Base-by-base conservation (phyloP, 1,140 invertebrate genomes). In the Drusus annulatus region DNA sequence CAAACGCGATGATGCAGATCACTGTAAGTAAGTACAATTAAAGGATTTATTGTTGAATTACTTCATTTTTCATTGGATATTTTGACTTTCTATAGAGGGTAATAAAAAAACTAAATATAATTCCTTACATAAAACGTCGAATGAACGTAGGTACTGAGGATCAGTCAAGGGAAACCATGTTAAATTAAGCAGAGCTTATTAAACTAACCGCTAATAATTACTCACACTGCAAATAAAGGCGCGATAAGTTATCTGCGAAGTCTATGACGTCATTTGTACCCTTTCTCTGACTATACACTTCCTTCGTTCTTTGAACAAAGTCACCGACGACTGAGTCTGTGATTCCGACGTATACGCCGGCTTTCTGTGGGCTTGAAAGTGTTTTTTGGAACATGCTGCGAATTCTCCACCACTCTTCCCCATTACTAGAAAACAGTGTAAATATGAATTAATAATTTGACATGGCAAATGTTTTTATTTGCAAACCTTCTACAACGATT, bases 401-500 rank as follows among this genome's bases (percentile, higher is more conserved):
- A 1, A 98, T 85, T 76, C 92, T 90, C 91, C 93, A 94, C 97
- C 97, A 98, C 78, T 96, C 93, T 10, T 89, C 86, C 1, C 96
- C 96, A 90, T 98, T 97, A 68, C 96, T 98, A 81, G 85, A 91
- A n/a, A n/a, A n/a, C n/a, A n/a, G n/a, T n/a, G n/a, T n/a, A n/a
- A n/a, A n/a, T n/a, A n/a, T n/a, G n/a, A n/a, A n/a, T n/a, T n/a
- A n/a, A n/a, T n/a, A n/a, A n/a, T n/a, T n/a, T n/a, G n/a, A n/a
- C n/a, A n/a, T n/a, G n/a, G n/a, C n/a, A n/a, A n/a, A n/a, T n/a
- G n/a, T n/a, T n/a, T n/a, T n/a, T n/a, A n/a, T n/a, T n/a, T n/a
- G n/a, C n/a, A n/a, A n/a, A n/a, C n/a, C n/a, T n/a, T n/a, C n/a
- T n/a, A n/a, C n/a, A n/a, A n/a, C n/a, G n/a, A n/a, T n/a, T n/a